Evolutionary conservation across 2,888 invertebrate species (phyloP).

Genomic region (Seladonia tumulorum): DNA sequence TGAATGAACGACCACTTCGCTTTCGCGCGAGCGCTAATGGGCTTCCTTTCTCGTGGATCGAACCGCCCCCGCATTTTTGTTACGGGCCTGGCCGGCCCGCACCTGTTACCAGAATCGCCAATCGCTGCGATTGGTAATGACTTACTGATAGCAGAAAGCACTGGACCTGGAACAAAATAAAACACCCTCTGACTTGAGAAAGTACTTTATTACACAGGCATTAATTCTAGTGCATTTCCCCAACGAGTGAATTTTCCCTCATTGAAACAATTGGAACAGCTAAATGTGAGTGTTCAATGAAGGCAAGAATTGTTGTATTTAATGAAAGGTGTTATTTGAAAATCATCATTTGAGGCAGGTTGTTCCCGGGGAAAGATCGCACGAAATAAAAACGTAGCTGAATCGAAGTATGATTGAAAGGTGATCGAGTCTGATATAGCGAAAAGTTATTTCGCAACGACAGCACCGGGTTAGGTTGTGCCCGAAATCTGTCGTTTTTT

Average conservation of each 20-base stretch:
- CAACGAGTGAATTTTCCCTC: neutral
- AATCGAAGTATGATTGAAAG: neutral
- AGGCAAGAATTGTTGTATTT: neutral
- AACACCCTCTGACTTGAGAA: neutral
- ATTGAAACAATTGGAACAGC: neutral
- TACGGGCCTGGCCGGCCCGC: conserved; percentile 17
- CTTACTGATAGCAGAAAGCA: neutral
- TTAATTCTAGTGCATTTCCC: neutral
- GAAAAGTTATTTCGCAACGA: neutral
- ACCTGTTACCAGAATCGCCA: conserved; percentile 34
- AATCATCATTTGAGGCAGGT: neutral
- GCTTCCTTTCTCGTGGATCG: conserved; percentile 74
- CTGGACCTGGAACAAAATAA: neutral
- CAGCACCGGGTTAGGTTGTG: neutral
- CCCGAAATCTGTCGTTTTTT: neutral
- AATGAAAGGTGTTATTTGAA: neutral
- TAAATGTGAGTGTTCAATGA: neutral
- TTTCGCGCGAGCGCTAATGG: conserved; percentile 78
- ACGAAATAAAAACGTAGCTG: neutral
- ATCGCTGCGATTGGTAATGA: conserved; percentile 17
- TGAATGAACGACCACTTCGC: conserved; percentile 80
- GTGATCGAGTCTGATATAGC: neutral
- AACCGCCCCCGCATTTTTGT: conserved; percentile 62
- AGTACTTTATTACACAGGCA: neutral
- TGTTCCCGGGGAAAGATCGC: neutral